Base-by-base conservation (phyloP, 1,140 invertebrate genomes). In the Theocolax elegans region DNA sequence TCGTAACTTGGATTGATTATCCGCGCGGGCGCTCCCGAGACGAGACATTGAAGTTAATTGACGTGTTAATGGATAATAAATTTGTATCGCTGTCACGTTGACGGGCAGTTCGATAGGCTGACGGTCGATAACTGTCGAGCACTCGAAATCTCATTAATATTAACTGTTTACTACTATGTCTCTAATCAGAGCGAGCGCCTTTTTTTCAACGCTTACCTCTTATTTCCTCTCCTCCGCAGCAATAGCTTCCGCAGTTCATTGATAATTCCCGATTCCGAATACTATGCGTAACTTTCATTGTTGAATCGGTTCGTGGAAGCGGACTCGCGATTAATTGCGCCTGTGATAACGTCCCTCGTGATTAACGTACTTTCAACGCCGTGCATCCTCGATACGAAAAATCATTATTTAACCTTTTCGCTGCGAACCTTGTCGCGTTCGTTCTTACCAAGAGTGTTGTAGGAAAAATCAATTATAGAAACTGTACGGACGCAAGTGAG, bases 61-160 rank as follows among this genome's bases (percentile, higher is more conserved):
- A 75, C 77, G 79, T 77, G 78, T 81, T 83, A 82, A 82, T 83
- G 78, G 83, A 81, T 80, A 80, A 81, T 82, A 81, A 83, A 81
- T 79, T 81, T 77, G 78, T 78, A 77, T 81, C 80, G 77, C 69
- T 79, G 69, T 71, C 69, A 51, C 31, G 38, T 31, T 59, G 60
- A 59, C 62, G 69, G 21, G 23, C 42, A 40, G 51, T 19, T 25
- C 23, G 44, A 69, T 17, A n/a, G 42, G 42, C 35, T 9, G 10
- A 21, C 35, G 35, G 21, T 62, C 67, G 76, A 76, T 77, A 76
- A 71, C 73, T 68, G 65, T 46, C 53, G 38, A 58, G 70, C 62
- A 66, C 64, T 75, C 72, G 62, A 75, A 73, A 68, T 78, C 79
- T 80, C 75, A 80, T 83, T 81, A 83, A 83, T 80, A 81, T 80